Base-by-base conservation (phyloP, 2,888 invertebrate species). In the Hesperia comma region DNA sequence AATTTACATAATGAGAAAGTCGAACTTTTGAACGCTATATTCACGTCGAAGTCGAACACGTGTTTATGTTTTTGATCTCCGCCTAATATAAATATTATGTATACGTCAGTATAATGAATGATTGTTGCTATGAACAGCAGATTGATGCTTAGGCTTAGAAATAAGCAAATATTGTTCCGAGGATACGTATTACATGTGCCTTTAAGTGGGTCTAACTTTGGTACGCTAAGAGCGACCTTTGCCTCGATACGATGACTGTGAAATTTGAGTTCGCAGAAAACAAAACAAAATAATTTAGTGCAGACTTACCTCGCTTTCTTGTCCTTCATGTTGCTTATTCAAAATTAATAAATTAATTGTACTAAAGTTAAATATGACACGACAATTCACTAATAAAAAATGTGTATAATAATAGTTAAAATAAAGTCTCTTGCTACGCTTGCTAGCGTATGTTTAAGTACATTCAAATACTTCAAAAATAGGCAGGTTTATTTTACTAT, bases 311-410 rank as follows among this genome's bases (percentile, higher is more conserved):
- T 21, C 67, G 67, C 67, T 46, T 40, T 70, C n/a, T 54, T 71
- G 60, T 74, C 72, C 61, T 70, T 72, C 73, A 74, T 73, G 63
- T 61, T 68, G 53, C 12, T 53, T 61, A 53, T 51, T 21, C 21
- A 17, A 33, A 21, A 12, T 61, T 53, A 61, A 21, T 51, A 61
- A 15, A 7, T 40, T 61, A 61, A 6, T 21, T n/a, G 10, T 40
- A 26, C 49, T 61, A 37, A 19, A 60, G 41, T 19, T 51, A 61
- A 19, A 15, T 60, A 51, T 61, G 37, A 40, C 61, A 61, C 53
- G 41, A 33, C 21, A 53, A 17, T 57, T 51, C 43, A 61, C 49
- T 67, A 46, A 49, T 21, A 49, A 51, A 26, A 21, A 53, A 26
- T 51, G 0, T 53, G 32, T 32, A 53, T 19, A 32, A 53, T 19